These are phyloP conservation scores for Atlantisia rogersi DNA, from an alignment of 2,113 vertebrate genomes.

Conservation along the genomic window DNA sequence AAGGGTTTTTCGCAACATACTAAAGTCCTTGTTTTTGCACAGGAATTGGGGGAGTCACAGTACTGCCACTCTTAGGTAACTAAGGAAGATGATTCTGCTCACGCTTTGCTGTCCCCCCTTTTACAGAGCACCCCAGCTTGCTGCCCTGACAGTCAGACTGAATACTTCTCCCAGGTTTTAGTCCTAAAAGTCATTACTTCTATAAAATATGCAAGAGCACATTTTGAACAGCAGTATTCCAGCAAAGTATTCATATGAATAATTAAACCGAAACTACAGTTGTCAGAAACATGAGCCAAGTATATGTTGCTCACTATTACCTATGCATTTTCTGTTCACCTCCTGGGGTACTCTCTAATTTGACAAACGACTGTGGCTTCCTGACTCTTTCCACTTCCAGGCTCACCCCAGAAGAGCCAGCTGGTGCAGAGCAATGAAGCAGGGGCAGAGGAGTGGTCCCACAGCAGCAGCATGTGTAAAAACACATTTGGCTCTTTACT, in stretches of 20 bases:
- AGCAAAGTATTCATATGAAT: slow-evolving; percentile 3
- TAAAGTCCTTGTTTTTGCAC: not conserved
- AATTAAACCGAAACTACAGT: slow-evolving; percentile 31
- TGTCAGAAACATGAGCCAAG: not conserved
- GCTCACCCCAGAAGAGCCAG: not conserved
- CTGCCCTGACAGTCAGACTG: not conserved
- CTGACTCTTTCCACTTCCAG: not conserved
- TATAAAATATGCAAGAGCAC: slow-evolving; percentile 30
- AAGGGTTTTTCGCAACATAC: not conserved
- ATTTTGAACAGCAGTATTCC: not conserved
- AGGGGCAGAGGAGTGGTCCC: not conserved
- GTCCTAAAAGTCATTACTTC: not conserved
- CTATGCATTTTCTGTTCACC: not conserved
- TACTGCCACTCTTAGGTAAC: not conserved
- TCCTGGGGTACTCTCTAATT: not conserved
- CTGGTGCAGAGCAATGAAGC: not conserved
- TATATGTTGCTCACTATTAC: not conserved
- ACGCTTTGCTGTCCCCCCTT: not conserved
- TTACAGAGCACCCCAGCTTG: not conserved
- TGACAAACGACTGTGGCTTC: not conserved
- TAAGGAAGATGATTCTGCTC: not conserved
- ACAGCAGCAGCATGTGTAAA: not conserved
- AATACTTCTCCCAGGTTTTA: not conserved
- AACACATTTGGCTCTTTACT: not conserved
- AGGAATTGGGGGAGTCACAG: not conserved